These are phyloP conservation scores for Callyntrura sp. DNA, from an alignment of 2,888 invertebrate species.

Conservation along the genomic window DNA sequence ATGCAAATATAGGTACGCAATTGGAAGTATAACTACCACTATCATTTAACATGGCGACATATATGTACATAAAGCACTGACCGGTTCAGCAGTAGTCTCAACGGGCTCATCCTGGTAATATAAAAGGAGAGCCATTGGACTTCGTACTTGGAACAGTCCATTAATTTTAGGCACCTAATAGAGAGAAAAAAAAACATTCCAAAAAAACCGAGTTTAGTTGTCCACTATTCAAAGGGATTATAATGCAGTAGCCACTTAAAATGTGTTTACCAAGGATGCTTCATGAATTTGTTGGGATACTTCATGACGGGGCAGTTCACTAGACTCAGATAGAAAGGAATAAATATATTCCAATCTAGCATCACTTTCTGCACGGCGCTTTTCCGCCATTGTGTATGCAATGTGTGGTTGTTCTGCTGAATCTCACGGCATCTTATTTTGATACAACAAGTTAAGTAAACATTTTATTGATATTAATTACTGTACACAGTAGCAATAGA, in stretches of 20 bases:
- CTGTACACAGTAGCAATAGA: too few species aligned
- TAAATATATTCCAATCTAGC: constrained; percentile 96
- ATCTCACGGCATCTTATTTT: too few species aligned
- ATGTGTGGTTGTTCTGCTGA: not conserved
- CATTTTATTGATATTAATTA: too few species aligned
- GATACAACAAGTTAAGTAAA: too few species aligned
- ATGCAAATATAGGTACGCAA: too few species aligned
- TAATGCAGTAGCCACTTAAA: too few species aligned
- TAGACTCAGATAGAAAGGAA: constrained; percentile 94
- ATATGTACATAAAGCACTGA: constrained; percentile 82
- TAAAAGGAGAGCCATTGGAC: constrained; percentile 94
- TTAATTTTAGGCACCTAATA: constrained; percentile 94
- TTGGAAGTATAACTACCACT: too few species aligned
- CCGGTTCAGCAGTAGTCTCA: constrained; percentile 86
- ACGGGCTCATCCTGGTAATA: constrained; percentile 95
- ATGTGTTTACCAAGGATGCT: constrained; percentile 67
- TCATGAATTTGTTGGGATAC: constrained; percentile 91
- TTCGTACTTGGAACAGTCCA: constrained; percentile 93
- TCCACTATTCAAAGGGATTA: not conserved
- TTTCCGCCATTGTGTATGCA: constrained; percentile 80
- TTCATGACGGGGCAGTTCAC: constrained; percentile 92
- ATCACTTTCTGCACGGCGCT: constrained; percentile 95
- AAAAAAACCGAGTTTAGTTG: not conserved
- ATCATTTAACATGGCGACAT: too few species aligned
- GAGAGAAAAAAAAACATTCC: not conserved